phyloP scores from a whole-genome alignment of 1,140 invertebrate species.

The Ceratina japonica region DNA sequence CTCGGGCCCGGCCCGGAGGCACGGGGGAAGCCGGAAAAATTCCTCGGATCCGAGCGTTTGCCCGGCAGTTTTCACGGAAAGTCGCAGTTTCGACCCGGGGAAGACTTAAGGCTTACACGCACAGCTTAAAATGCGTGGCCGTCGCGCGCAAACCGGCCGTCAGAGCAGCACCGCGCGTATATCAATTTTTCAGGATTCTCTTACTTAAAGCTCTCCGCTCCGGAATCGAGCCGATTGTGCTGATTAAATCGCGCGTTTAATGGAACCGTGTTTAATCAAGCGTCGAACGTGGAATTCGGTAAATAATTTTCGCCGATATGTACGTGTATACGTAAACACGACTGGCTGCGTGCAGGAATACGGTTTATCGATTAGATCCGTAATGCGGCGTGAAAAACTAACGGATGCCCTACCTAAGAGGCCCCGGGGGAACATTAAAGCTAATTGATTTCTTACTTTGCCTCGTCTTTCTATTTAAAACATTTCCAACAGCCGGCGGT shows the following conservation, averaged over 20 bases:
- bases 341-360: too few relatives aligned
- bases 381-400: conserved; percentile 12
- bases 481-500: background rate
- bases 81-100: conserved; percentile 54
- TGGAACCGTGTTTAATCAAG: conserved; percentile 15
- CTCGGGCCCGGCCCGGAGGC: conserved; percentile 39
- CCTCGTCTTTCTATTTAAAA: background rate
- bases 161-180: too few relatives aligned
- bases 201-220: background rate
- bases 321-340: background rate
- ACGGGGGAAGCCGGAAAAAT: conserved; percentile 72
- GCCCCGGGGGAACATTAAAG: conserved; percentile 13
- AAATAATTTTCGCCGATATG: background rate
- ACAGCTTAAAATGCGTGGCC: conserved; percentile 6
- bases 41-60: conserved; percentile 41
- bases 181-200: background rate
- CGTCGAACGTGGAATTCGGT: background rate
- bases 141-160: background rate
- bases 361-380: background rate
- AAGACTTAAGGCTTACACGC: conserved; percentile 37
- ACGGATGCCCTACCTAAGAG: conserved; percentile 1
- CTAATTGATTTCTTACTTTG: conserved; percentile 26
- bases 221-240: conserved; percentile 4
- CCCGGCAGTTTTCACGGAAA: conserved; percentile 50
- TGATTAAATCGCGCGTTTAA: conserved; percentile 31